Base-by-base conservation (phyloP, 2,888 invertebrate species). In the Amphipoea lucens region DNA sequence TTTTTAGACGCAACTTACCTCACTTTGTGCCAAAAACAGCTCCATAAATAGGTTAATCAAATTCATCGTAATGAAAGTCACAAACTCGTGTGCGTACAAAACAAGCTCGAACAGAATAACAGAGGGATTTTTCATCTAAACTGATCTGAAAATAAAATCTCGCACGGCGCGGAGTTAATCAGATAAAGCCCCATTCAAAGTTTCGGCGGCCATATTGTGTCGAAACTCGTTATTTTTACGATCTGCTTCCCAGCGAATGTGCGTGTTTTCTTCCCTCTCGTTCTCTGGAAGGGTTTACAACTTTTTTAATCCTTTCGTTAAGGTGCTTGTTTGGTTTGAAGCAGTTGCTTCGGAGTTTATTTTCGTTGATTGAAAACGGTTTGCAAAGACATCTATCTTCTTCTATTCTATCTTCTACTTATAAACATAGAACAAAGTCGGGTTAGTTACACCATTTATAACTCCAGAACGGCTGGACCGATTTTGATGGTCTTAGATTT, bases 221-320 rank as follows among this genome's bases (percentile, higher is more conserved):
- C 82, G 86, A 82, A 90, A 89, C 89, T 89, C 89, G 89, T 90
- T 89, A 90, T 89, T 89, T 90, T 89, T 90, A 89, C 89, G 89
- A 90, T 83, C 82, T 76, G 87, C 79, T 83, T 76, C 81, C 76
- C 82, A 81, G 75, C 78, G 80, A 89, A 87, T 88, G 88, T 88
- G 89, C 86, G 89, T 86, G 84, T 90, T 89, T 88, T 88, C 89
- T 85, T 89, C 76, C 70, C 69, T 76, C 60, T 72, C 68, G 68
- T 74, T 68, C 60, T 72, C 60, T 73, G 72, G 54, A 79, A 81
- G 82, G 81, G 88, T 82, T 83, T 79, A 87, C 83, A 83, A 83
- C 79, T 87, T 87, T 90, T 88, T 88, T 88, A 90, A 90, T 88
- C 82, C 89, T 78, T 86, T 82, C 82, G 68, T 78, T 66, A 69